Base-by-base conservation (phyloP, 2,113 vertebrate genomes). In the Anguilla rostrata region DNA sequence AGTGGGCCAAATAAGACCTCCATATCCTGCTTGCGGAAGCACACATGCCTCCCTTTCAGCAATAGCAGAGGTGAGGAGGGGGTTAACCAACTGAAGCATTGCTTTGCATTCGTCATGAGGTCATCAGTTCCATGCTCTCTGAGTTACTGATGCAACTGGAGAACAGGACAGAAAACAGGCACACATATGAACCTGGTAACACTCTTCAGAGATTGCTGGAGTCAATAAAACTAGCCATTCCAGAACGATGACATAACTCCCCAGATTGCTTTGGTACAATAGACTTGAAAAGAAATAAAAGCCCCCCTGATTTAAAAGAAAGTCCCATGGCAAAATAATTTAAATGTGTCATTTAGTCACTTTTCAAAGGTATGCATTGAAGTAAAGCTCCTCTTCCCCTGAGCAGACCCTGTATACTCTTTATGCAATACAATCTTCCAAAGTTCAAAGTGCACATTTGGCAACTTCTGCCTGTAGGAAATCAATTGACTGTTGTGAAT, bases 381-480 rank as follows among this genome's bases (percentile, higher is more conserved):
- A 66, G 60, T 20, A 66, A 22, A 3, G 11, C 71, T 26, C n/a
- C 71, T 75, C 71, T 75, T 75, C n/a, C 26, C 71, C 29, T 75
- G 71, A 11, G n/a, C n/a, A 75, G n/a, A 34, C 71, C 26, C 63
- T 12, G 71, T 66, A 20, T 66, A 66, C 5, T 66, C 60, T 11
- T 75, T 29, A 75, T 34, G n/a, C n/a, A 34, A 75, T 34, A 34
- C 60, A 66, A 66, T 12, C 26, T 75, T 75, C 26, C 71, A 75
- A 75, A 75, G 71, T 75, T n/a, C 26, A 75, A 75, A 75, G 71
- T 75, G 3, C 71, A 75, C 71, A 75, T 75, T n/a, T 75, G 71
- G 71, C 71, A 29, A 2, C n/a, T 75, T 75, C n/a, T 29, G 29
- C 11, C 71, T 26, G 26, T 75, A 12, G n/a, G 1, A 29, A n/a